These are phyloP conservation scores for Eucidaris tribuloides DNA, from an alignment of 35 echinoderm and acorn worm species.

Conservation along the genomic window DNA sequence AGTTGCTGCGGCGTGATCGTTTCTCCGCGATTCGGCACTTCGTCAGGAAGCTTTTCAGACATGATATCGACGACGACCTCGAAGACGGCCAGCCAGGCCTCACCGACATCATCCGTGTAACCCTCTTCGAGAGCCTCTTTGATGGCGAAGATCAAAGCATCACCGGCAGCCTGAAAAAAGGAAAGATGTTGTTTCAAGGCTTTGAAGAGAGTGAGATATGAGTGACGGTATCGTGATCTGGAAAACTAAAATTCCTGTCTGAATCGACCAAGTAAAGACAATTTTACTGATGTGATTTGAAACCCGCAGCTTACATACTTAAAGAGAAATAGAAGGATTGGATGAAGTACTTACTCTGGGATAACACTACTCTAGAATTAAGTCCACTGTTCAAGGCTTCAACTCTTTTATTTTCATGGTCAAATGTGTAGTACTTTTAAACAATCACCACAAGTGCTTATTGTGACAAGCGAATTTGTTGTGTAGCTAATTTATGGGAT, in stretches of 20 bases:
- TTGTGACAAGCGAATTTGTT: no score
- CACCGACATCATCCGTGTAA: background rate
- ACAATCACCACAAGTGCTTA: no score
- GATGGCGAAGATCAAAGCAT: slow-evolving; percentile 26
- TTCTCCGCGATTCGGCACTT: no score
- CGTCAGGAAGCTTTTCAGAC: background rate
- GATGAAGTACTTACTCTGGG: no score
- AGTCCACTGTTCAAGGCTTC: no score
- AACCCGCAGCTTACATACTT: no score
- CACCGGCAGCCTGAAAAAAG: background rate
- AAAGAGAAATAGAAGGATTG: no score
- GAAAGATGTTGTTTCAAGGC: background rate
- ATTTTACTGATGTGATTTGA: background rate
- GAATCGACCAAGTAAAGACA: background rate
- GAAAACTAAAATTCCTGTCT: background rate
- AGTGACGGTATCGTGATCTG: background rate
- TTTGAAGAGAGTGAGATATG: background rate
- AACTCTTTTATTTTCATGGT: no score
- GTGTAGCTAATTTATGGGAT: no score
- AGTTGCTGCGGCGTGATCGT: background rate
- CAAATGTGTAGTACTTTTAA: no score
- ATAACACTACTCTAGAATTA: no score
- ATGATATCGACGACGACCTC: slow-evolving; percentile 4
- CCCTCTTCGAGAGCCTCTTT: background rate
- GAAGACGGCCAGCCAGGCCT: slow-evolving; percentile 26